A percentile compares a stretch with the other conserved stretches of the same genome.
Conservation (phyloP, 2,888 invertebrate species). For the Latrodectus hesperus region DNA sequence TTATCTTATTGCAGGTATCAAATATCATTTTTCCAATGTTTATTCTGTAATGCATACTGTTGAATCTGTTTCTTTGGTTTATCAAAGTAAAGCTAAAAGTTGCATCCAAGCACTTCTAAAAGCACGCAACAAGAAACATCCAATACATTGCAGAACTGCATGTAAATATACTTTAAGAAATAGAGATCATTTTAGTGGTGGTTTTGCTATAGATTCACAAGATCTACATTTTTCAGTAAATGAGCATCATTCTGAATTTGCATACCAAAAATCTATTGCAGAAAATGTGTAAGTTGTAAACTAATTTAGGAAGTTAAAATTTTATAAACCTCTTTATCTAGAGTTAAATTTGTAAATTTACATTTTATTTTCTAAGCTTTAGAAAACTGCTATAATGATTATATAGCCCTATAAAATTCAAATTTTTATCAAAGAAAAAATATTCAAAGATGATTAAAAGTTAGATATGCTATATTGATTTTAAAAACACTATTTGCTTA, state of each 20-base stretch:
- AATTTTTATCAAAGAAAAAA: too few relatives aligned
- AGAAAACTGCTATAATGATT: too few relatives aligned
- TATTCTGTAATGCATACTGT: conserved; percentile 56
- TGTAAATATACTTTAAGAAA: conserved; percentile 9
- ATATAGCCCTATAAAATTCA: too few relatives aligned
- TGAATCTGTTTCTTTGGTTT: conserved; percentile 21
- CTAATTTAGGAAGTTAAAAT: too few relatives aligned
- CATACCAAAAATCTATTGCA: not conserved
- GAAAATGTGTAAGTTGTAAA: conserved; percentile 40
- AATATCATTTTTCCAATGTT: conserved; percentile 6
- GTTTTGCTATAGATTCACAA: not conserved
- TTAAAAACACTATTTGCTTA: too few relatives aligned
- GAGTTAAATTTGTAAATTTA: too few relatives aligned
- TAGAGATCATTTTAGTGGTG: conserved; percentile 6
- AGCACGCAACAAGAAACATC: conserved; percentile 25
- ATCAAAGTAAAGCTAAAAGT: conserved; percentile 48
- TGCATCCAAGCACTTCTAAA: conserved; percentile 46
- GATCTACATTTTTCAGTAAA: not conserved
- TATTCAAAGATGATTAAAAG: too few relatives aligned
- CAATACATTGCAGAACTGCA: not conserved
- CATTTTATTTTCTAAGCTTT: too few relatives aligned
- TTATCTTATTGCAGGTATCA: conserved; percentile 4
- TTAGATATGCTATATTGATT: too few relatives aligned
- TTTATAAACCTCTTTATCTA: too few relatives aligned
- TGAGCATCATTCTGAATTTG: not conserved